Conservation (phyloP, 2,113 vertebrate genomes). For the Cottus gobio region DNA sequence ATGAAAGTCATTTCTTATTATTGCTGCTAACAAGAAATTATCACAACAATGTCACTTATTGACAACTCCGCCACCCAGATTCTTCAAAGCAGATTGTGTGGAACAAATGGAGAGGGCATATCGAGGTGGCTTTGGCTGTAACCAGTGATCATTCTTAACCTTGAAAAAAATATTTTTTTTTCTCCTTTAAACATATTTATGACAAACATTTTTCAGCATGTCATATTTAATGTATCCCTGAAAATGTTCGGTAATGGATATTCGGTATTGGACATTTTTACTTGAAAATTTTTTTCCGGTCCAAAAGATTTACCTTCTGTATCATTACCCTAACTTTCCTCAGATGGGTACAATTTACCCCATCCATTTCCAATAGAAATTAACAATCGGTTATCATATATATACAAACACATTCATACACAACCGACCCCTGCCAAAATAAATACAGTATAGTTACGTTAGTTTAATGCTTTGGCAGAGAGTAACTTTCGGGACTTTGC, state of each 20-base stretch:
- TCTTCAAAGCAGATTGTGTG: constrained; percentile 4
- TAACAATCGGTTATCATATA: not conserved
- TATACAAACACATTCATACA: not conserved
- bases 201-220: not conserved
- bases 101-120: not conserved
- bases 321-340: not conserved
- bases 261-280: not conserved
- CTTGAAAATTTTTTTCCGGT: not conserved
- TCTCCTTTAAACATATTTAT: not conserved
- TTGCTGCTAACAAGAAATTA: constrained; percentile 50
- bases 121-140: not conserved
- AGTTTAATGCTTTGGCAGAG: too few species aligned
- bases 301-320: not conserved
- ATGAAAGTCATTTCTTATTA: constrained; percentile 60
- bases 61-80: constrained; percentile 24
- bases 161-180: not conserved
- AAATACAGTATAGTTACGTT: not conserved
- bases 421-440: not conserved
- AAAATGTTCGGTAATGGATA: not conserved
- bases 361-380: not conserved
- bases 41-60: constrained; percentile 37
- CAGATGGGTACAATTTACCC: not conserved
- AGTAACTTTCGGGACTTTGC: too few species aligned
- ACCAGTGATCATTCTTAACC: not conserved
- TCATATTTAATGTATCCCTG: not conserved